Conservation (phyloP, 2,797 vertebrate species). For the Astyanax mexicanus region DNA sequence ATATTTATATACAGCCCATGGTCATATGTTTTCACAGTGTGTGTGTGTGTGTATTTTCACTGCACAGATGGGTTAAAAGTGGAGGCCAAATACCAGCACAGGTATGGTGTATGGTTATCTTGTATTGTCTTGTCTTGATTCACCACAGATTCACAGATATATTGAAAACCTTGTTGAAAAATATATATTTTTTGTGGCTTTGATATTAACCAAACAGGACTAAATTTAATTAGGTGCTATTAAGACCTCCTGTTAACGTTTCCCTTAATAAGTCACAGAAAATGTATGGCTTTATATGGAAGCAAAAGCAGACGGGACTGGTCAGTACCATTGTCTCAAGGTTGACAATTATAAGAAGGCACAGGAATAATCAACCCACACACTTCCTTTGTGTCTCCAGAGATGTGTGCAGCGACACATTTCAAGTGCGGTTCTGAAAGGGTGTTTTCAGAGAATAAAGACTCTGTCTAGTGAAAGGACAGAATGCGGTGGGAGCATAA, state of each 20-base stretch:
- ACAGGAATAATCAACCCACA: conserved; percentile 16
- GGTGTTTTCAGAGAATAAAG: not conserved
- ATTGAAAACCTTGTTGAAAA: not conserved
- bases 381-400: conserved; percentile 1
- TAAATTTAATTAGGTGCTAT: conserved; percentile 13
- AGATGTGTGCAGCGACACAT: not conserved
- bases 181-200: not conserved
- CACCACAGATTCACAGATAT: conserved; percentile 2
- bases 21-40: no score
- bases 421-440: not conserved
- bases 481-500: not conserved
- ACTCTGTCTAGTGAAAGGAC: not conserved
- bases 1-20: no score
- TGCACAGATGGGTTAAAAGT: no score
- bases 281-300: conserved; percentile 8
- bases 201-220: not conserved
- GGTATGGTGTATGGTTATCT: no score
- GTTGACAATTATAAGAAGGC: conserved; percentile 10
- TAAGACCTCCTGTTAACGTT: conserved; percentile 14
- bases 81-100: no score
- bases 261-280: conserved; percentile 8
- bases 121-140: not conserved
- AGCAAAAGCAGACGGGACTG: not conserved
- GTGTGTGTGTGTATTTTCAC: no score
- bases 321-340: conserved; percentile 14